Base-by-base conservation (phyloP, 1,140 invertebrate genomes). In the Microplitis demolitor region DNA sequence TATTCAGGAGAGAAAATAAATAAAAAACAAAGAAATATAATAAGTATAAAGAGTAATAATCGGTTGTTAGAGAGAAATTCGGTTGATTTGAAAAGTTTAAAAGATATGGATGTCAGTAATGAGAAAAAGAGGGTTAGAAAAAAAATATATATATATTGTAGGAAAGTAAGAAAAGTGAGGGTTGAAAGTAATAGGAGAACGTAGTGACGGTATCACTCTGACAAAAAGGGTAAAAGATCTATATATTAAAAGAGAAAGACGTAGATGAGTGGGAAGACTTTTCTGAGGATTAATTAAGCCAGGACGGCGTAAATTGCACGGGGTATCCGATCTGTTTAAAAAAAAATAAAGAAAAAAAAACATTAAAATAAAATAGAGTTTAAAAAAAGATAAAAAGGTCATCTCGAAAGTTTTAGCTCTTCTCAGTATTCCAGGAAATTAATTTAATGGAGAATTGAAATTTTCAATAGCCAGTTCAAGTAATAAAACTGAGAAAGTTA, bases 71-170 rank as follows among this genome's bases (percentile, higher is more conserved):
- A 73, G 69, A 68, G 53, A 68, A 67, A 71, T 54, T 74, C 71
- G 62, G 68, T 11, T 74, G 69, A 74, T 74, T 74, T 71, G 69
- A 67, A 74, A 74, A 74, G 69, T 74, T 74, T 71, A 14, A 24
- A 67, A 56, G 62, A 33, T 11, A 11, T 66, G 50, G 61, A 45
- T 24, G 31, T 45, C 37, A 31, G 58, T 53, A 34, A 8, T 31
- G 33, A 62, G 33, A 51, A 34, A 24, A 54, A 37, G 37, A 4
- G 62, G 34, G 13, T 16, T 13, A 33, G 45, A 16, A 53, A 67
- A 16, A 67, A 54, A 54, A 51, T 8, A 16, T 4, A 45, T 9
- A 45, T 45, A 6, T 3, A 9, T 45, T 6, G 6, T 45, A 8
- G 39, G 33, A 3, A 35, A 45, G 11, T 4, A 64, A 45, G 37